phyloP scores from a whole-genome alignment of 2,888 invertebrate genomes.

The Heliconius ismenius region DNA sequence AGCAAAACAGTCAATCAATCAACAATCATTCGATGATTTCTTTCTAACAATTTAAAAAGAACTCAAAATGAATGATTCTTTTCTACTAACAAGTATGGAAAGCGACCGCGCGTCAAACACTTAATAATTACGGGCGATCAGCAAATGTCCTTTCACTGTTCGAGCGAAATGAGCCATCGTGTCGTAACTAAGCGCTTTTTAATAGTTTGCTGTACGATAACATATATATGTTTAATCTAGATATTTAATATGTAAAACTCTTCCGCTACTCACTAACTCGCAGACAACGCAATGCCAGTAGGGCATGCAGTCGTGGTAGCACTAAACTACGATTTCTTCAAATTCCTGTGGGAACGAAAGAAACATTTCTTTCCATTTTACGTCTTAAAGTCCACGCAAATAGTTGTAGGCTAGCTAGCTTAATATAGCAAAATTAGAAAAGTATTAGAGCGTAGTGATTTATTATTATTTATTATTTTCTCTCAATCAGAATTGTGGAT shows the following conservation, averaged over 20 bases:
- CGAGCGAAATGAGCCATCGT: conserved; percentile 44
- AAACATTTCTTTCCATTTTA: no score
- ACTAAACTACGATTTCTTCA: no score
- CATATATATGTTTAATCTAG: no score
- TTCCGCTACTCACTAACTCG: no score
- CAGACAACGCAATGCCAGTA: no score
- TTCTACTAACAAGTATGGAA: conserved; percentile 23
- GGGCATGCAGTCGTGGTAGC: no score
- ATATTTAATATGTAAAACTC: no score
- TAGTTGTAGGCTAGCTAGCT: background rate
- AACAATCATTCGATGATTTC: background rate
- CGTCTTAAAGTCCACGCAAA: background rate
- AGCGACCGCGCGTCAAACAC: conserved; percentile 1
- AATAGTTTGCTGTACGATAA: conserved; percentile 15
- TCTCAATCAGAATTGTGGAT: background rate
- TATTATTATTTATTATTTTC: background rate
- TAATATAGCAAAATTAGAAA: background rate
- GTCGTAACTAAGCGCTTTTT: conserved; percentile 28
- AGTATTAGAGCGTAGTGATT: background rate
- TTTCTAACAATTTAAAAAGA: background rate
- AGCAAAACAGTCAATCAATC: background rate
- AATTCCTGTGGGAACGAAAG: no score
- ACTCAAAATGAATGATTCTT: conserved; percentile 13
- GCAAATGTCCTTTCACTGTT: conserved; percentile 49
- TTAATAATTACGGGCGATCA: conserved; percentile 25